Evolutionary conservation across 2,888 invertebrate species (phyloP), one percentile per base, ranked within the genome.

Genomic region (Amphipoea lucens): DNA sequence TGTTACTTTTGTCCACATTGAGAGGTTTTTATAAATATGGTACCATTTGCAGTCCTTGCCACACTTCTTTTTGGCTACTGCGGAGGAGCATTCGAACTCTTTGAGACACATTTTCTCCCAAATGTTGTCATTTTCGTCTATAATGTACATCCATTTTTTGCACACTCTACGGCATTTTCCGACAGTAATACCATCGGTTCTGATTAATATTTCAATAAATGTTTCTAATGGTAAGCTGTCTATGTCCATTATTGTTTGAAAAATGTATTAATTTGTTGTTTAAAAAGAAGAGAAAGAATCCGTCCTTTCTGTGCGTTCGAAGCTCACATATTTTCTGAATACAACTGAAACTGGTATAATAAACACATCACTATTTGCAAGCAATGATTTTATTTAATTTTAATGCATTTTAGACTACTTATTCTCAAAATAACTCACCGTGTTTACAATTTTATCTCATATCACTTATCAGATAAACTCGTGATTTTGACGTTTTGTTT

Each of bases 11-110:
- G 90, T 86, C 96, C 96, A 96, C 86, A 90, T 90, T 80, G 88
- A 90, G 7, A 96, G 84, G 83, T 96, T 96, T 78, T 92, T 95
- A 82, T 95, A 96, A 4, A 96, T 92, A 76, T 95, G 91, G 76
- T 94, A 94, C 96, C 96, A 96, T 62, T 86, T 90, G 45, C 93
- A 92, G 54, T 94, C 92, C 12, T 88, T 91, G 0, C 94, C 94
- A 12, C 92, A 89, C 84, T 95, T 96, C n/a, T 87, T 92, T 89
- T 93, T 95, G 4, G 96, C 96, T 29, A 96, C 93, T 87, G 89
- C 90, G 0, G 96, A 95, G 3, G 95, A 89, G 82, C 92, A 90
- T 83, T 90, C 92, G 73, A 89, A 94, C 62, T 96, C 96, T 14
- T 88, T 93, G 63, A 69, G 76, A 84, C 96, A 95, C 74, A 93